Conservation (phyloP, 2,888 invertebrate genomes). For the Mesodorylaimus sp. region DNA sequence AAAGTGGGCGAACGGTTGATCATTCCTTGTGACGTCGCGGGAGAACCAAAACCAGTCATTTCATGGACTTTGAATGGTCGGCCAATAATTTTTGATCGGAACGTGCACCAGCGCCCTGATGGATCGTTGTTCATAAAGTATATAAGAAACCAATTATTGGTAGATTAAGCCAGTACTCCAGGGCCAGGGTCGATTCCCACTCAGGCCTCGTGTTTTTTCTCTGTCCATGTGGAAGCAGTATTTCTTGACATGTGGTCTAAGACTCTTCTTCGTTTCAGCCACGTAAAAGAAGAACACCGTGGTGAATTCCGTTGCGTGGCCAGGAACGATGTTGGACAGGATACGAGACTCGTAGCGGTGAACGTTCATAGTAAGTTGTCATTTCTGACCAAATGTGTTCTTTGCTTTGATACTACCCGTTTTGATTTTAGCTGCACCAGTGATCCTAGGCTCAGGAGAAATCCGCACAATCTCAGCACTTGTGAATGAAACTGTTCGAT, state of each 20-base stretch:
- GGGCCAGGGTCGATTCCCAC: too few relatives aligned
- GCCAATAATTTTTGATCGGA: background rate
- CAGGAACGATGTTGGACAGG: conserved; percentile 28
- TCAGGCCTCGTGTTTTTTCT: too few relatives aligned
- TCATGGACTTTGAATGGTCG: conserved; percentile 1
- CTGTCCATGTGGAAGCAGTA: too few relatives aligned
- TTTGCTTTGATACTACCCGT: background rate
- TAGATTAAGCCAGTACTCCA: too few relatives aligned
- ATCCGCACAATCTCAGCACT: conserved; percentile 16
- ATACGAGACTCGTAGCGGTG: conserved; percentile 24
- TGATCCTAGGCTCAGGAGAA: conserved; percentile 17
- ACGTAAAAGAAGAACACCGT: conserved; percentile 22
- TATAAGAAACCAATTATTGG: background rate
- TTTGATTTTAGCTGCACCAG: conserved; percentile 18
- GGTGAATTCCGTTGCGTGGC: conserved; percentile 32
- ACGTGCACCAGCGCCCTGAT: conserved; percentile 2
- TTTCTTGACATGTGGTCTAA: too few relatives aligned
- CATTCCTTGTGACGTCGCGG: conserved; percentile 11
- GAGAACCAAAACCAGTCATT: conserved; percentile 4
- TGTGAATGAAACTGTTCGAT: conserved; percentile 19
- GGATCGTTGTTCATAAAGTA: conserved; percentile 14
- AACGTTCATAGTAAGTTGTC: conserved; percentile 21
- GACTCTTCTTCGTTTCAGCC: conserved; percentile 12
- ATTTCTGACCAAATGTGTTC: conserved; percentile 8
- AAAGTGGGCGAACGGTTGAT: conserved; percentile 13